phyloP scores from a whole-genome alignment of 1,140 invertebrate genomes.

The Ceratitis capitata region DNA sequence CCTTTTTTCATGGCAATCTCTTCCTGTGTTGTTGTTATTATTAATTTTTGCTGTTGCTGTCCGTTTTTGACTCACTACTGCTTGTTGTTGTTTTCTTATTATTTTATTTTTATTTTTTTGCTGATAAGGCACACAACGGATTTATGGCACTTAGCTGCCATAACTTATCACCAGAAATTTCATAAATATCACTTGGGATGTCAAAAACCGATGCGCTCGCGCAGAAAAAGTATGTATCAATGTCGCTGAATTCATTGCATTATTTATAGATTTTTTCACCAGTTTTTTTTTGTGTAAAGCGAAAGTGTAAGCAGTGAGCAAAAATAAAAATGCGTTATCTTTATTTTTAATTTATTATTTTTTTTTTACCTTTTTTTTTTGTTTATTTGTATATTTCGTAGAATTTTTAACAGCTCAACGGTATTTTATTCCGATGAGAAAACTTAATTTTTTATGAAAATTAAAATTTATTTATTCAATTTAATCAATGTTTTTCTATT shows the following conservation, averaged over 20 bases:
- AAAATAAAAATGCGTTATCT: background rate
- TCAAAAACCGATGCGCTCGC: background rate
- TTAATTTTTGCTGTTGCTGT: background rate
- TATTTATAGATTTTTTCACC: background rate
- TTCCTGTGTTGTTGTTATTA: background rate
- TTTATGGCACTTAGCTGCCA: constrained; percentile 39
- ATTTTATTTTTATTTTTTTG: background rate
- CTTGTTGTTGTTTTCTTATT: background rate
- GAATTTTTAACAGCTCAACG: too few species aligned
- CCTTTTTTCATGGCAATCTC: background rate
- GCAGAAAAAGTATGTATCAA: background rate
- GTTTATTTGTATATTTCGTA: background rate
- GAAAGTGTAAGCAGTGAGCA: background rate
- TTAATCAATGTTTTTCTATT: too few species aligned
- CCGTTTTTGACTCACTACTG: background rate
- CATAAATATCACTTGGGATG: constrained; percentile 14
- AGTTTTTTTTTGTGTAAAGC: background rate
- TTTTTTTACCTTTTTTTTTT: background rate
- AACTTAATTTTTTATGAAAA: too few species aligned
- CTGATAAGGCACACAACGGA: constrained; percentile 7
- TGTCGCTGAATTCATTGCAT: background rate
- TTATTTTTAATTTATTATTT: too few species aligned
- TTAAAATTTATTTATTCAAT: too few species aligned
- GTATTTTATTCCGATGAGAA: too few species aligned
- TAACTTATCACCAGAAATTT: constrained; percentile 36